A percentile compares a stretch with the other conserved stretches of the same genome.
phyloP scores from a whole-genome alignment of 2,113 vertebrate species.

The Raja brachyura region DNA sequence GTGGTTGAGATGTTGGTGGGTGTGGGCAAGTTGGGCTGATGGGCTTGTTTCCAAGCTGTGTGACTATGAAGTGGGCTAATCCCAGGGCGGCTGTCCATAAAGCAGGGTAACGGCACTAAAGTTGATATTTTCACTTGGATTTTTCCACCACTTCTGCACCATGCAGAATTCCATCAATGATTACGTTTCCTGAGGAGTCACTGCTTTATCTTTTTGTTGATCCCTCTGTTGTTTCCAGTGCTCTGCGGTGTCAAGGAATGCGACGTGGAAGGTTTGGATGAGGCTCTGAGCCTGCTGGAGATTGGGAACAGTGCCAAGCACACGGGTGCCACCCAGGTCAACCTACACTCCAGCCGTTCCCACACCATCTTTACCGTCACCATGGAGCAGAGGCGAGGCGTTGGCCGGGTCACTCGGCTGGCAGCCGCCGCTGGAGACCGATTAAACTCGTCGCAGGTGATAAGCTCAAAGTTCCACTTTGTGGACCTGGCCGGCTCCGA shows the following conservation, averaged over 20 bases:
- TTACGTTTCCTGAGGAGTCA: not conserved
- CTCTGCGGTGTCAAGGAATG: slow-evolving; percentile 85
- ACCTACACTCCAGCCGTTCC: slow-evolving; percentile 83
- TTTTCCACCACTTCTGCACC: too few species aligned
- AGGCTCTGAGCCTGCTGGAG: slow-evolving; percentile 88
- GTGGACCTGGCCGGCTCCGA: slow-evolving; percentile 92
- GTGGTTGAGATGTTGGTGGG: too few species aligned
- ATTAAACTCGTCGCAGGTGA: slow-evolving; percentile 60
- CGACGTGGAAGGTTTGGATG: slow-evolving; percentile 88
- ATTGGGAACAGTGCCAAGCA: slow-evolving; percentile 88
- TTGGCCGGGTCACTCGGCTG: slow-evolving; percentile 55
- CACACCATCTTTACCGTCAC: slow-evolving; percentile 87
- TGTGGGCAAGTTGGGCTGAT: too few species aligned
- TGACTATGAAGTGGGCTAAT: too few species aligned
- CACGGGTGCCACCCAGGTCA: slow-evolving; percentile 85
- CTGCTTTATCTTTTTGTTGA: not conserved
- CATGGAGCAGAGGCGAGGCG: slow-evolving; percentile 81
- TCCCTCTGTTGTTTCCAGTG: slow-evolving; percentile 56
- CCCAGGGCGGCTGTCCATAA: too few species aligned
- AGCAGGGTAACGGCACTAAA: too few species aligned
- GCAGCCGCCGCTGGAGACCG: not conserved
- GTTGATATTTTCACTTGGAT: too few species aligned
- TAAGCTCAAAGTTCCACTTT: slow-evolving; percentile 91
- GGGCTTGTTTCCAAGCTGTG: too few species aligned
- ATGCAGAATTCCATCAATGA: too few species aligned